A percentile compares a stretch with the other conserved stretches of the same genome.
Conservation (phyloP, 2,797 vertebrate species). For the Rhabdomys pumilio region DNA sequence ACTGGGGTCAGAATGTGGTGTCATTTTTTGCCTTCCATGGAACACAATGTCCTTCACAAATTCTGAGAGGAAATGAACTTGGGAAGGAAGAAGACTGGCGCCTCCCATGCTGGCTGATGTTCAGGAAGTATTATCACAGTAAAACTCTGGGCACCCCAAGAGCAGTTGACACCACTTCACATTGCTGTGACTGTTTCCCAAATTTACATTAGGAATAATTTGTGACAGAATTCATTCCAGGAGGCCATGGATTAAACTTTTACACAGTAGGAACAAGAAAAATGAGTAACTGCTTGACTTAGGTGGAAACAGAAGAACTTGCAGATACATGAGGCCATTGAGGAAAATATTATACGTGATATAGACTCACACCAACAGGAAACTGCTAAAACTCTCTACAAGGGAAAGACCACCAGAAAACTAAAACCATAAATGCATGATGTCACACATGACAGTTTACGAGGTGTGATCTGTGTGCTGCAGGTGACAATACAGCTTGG, state of each 20-base stretch:
- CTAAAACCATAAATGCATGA: constrained; percentile 18
- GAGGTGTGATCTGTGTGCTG: background rate
- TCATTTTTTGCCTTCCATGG: background rate
- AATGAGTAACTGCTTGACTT: background rate
- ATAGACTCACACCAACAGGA: background rate
- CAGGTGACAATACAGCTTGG: background rate
- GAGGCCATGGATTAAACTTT: background rate
- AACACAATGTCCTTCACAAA: background rate
- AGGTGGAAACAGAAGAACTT: background rate
- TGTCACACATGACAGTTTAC: background rate
- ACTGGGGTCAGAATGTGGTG: background rate
- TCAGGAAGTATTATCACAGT: background rate
- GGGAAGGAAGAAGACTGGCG: background rate
- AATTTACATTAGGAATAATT: background rate
- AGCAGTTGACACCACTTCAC: constrained; percentile 15
- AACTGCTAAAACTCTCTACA: background rate
- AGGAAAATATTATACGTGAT: background rate
- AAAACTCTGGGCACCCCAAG: background rate
- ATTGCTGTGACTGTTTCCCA: constrained; percentile 33
- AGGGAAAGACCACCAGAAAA: background rate
- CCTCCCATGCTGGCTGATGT: background rate
- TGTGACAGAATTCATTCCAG: constrained; percentile 13
- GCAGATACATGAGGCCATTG: background rate
- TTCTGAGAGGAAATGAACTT: background rate
- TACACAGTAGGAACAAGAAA: background rate